These are phyloP conservation scores for Callimorpha dominula DNA, from an alignment of 2,888 invertebrate genomes.

Conservation along the genomic window DNA sequence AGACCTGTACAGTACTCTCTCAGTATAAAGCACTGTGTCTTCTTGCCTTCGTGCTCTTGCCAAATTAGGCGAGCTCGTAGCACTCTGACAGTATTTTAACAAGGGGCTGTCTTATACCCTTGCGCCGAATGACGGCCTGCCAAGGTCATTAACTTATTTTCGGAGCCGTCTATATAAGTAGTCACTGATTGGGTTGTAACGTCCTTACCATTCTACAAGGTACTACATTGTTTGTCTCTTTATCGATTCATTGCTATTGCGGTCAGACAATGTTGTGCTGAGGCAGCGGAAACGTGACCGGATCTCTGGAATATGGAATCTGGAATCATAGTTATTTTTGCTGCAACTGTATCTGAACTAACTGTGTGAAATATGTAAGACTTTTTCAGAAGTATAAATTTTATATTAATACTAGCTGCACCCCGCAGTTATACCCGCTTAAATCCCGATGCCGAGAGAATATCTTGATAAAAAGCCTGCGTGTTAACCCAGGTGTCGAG, in stretches of 20 bases:
- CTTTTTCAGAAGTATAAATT: too few relatives aligned
- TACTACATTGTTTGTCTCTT: not conserved
- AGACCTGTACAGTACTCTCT: too few relatives aligned
- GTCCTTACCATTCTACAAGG: not conserved
- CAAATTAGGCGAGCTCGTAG: not conserved
- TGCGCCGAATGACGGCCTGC: not conserved
- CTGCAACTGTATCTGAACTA: not conserved
- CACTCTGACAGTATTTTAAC: not conserved
- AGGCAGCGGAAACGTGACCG: not conserved
- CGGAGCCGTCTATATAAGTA: not conserved
- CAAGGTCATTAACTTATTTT: conserved; percentile 1
- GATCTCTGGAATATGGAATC: too few relatives aligned
- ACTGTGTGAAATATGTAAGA: too few relatives aligned
- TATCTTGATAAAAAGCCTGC: too few relatives aligned
- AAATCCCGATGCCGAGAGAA: too few relatives aligned
- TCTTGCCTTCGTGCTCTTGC: not conserved
- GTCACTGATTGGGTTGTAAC: not conserved
- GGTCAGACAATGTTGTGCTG: not conserved
- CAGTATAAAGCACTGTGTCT: not conserved
- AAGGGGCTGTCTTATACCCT: not conserved
- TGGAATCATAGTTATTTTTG: not conserved
- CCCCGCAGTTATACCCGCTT: too few relatives aligned
- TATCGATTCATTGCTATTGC: not conserved
- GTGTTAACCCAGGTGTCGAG: too few relatives aligned
- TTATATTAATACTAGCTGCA: too few relatives aligned